Evolutionary conservation across 2,888 invertebrate genomes (phyloP).

Genomic region (Chrysotoxum bicinctum): DNA sequence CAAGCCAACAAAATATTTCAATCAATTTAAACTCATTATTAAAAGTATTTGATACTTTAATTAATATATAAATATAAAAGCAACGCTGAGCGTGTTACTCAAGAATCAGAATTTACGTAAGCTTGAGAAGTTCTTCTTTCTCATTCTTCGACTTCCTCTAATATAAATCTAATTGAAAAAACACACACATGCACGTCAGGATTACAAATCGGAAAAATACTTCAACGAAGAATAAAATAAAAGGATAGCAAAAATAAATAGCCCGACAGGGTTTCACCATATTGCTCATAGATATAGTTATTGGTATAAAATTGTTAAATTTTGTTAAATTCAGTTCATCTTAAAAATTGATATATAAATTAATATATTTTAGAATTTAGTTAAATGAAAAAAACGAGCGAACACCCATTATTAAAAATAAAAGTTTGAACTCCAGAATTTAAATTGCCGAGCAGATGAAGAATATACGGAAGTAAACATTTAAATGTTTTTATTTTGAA

Average conservation of each 20-base stretch:
- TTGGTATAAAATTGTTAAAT: no score
- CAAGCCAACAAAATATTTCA: conserved; percentile 7
- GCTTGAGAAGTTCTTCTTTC: background rate
- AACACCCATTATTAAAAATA: no score
- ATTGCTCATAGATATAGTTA: background rate
- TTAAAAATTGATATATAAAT: no score
- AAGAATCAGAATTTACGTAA: conserved; percentile 9
- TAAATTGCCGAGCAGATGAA: no score
- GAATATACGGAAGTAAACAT: no score
- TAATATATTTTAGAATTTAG: no score
- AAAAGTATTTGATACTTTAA: conserved; percentile 49
- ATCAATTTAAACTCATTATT: conserved; percentile 37
- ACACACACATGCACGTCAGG: background rate
- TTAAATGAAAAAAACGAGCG: no score
- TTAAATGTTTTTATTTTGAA: no score
- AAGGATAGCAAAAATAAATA: background rate
- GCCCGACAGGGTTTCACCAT: background rate
- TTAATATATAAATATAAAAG: conserved; percentile 16
- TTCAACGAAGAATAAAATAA: background rate
- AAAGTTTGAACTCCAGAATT: no score
- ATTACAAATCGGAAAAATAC: background rate
- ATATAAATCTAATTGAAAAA: conserved; percentile 10
- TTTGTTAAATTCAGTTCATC: no score
- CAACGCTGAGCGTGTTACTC: conserved; percentile 39
- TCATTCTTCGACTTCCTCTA: background rate